phyloP scores from a whole-genome alignment of 2,113 vertebrate genomes.

The Ceyx melanurus region DNA sequence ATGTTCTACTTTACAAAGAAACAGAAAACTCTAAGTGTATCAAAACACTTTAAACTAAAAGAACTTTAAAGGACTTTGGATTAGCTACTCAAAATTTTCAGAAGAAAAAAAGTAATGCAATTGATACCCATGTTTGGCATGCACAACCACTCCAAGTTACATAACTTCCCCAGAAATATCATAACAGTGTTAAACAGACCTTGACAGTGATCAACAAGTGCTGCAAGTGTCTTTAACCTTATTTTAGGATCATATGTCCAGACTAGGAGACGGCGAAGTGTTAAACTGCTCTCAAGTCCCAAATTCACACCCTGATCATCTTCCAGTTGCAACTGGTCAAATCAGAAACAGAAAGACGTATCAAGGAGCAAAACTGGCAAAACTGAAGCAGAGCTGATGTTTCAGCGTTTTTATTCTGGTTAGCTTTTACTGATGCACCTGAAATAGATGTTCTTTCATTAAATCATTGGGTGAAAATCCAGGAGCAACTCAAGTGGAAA shows the following conservation, averaged over 20 bases:
- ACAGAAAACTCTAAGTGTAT: background rate
- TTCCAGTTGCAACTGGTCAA: constrained; percentile 88
- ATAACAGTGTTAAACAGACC: constrained; percentile 73
- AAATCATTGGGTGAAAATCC: background rate
- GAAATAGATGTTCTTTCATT: background rate
- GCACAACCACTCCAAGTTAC: background rate
- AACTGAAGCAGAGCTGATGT: background rate
- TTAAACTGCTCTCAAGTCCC: constrained; percentile 87
- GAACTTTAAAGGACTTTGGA: background rate
- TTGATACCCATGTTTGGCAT: background rate
- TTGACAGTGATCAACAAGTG: constrained; percentile 98
- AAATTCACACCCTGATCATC: constrained; percentile 92
- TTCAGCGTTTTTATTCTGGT: background rate
- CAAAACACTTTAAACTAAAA: background rate
- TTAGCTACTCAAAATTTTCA: background rate
- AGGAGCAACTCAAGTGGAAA: background rate
- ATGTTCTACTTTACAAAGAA: background rate
- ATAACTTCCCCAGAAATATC: background rate
- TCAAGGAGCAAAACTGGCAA: background rate
- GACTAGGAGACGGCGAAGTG: constrained; percentile 91
- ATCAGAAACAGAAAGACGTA: background rate
- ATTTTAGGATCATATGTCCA: constrained; percentile 98
- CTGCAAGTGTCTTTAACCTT: constrained; percentile 93
- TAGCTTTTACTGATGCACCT: background rate
- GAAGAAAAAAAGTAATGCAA: background rate